Base-by-base conservation (phyloP, 2,888 invertebrate genomes). In the Aphrophora alni region DNA sequence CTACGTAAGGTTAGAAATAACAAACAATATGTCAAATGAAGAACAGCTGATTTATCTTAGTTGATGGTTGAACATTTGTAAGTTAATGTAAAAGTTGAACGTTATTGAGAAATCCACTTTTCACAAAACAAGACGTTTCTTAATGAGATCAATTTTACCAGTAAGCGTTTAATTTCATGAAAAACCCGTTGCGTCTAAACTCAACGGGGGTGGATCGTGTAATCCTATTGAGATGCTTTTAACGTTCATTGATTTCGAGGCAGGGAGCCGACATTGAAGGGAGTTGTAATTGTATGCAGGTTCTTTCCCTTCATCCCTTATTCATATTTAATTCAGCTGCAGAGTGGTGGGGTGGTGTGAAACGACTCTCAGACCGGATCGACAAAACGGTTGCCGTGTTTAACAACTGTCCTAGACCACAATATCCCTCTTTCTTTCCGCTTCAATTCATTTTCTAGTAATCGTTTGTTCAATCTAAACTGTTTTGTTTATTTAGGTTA, bases 251-350 rank as follows among this genome's bases (percentile, higher is more conserved):
- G 59, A 59, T 59, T 59, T 59, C 59, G 44, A 14, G 17, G 12
- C 3, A 7, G 44, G 44, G 44, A 10, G 44, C n/a, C n/a, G n/a
- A n/a, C n/a, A n/a, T n/a, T n/a, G n/a, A n/a, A 14, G 44, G 12
- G 21, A 59, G 59, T 8, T 33, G 33, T 33, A 33, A 33, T 33
- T 33, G 33, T 33, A 33, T 33, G 33, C 59, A 59, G 59, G 59
- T 59, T 14, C 59, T 4, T 59, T 1, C 59, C 59, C 59, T 59
- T 59, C 59, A 59, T 59, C 59, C 59, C 59, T 59, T 59, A 59
- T 59, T 59, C 59, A 59, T 59, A 21, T 59, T 59, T 59, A 59
- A 59, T 59, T 59, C 59, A 59, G 59, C 59, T 21, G n/a, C 59
- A 21, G 59, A 59, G 59, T 2, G 1, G 59, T 3, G 14, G 59